Evolutionary conservation across 2,113 vertebrate genomes (phyloP), one percentile per base, ranked within the genome.

Genomic region (Toxostoma redivivum): DNA sequence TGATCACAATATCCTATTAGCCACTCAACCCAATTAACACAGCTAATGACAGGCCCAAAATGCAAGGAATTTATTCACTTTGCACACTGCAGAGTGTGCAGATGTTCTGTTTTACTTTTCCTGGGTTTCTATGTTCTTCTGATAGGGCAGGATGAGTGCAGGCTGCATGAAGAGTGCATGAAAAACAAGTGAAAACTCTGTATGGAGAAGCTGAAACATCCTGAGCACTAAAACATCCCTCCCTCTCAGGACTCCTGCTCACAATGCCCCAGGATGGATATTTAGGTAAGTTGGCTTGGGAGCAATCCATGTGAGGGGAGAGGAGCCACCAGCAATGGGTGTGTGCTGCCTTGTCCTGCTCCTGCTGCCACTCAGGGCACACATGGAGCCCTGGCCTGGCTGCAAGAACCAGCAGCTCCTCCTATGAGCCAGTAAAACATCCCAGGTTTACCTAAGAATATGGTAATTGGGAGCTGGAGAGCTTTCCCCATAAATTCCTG

Each of bases 121-220:
- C 31, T 22, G 30, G 3, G 1, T 47, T 69, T 66, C 17, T 16
- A 0, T 5, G 6, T 25, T 58, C 25, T 67, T 28, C 30, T 47
- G 30, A 8, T 0, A 13, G 72, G 51, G 50, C 22, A 64, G 45
- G 61, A 25, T 33, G 3, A 24, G 48, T 3, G 22, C 60, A 72
- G 48, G 54, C 8, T 30, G 37, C 1, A 3, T 4, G 22, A 40
- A 6, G 8, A 6, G 2, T 0, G 11, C 5, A 28, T 9, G 31
- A 40, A 42, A 28, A 71, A 35, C 11, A n/a, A 31, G 19, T 31
- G 37, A 11, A 40, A 77, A 44, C 14, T 30, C 50, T 4, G 5
- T 3, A 1, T 21, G 7, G 64, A 30, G 56, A 15, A 61, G 18
- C 2, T 27, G 28, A 78, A 61, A 58, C 61, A 54, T 11, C 5